A percentile compares a stretch with the other conserved stretches of the same genome.
Conservation (phyloP, 2,797 vertebrate species). For the Vipera latastei region DNA sequence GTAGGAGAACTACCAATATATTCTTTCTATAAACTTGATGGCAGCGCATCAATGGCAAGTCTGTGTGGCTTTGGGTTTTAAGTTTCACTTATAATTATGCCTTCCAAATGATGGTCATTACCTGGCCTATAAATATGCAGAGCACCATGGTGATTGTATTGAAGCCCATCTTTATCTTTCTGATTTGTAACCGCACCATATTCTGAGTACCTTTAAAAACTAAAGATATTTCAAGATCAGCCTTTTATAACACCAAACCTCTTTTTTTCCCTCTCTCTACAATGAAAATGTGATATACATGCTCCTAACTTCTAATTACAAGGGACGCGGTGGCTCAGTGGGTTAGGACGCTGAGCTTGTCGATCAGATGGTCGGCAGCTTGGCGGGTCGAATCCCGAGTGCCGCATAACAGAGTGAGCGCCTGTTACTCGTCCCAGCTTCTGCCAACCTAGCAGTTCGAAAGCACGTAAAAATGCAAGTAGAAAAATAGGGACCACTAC, state of each 20-base stretch:
- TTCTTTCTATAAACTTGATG: not conserved
- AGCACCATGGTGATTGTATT: constrained; percentile 5
- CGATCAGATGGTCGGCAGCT: too few species aligned
- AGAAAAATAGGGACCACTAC: too few species aligned
- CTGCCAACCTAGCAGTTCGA: too few species aligned
- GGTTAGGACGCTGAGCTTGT: too few species aligned
- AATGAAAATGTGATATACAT: not conserved
- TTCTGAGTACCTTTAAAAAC: not conserved
- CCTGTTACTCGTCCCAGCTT: too few species aligned
- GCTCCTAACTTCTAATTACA: not conserved
- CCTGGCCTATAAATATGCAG: constrained; percentile 18
- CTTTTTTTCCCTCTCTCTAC: not conserved
- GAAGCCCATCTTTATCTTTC: not conserved
- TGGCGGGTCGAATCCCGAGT: too few species aligned
- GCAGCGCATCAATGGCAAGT: constrained; percentile 1
- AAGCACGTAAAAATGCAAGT: too few species aligned
- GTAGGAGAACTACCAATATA: not conserved
- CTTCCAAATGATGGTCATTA: constrained; percentile 12
- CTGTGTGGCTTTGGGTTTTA: not conserved
- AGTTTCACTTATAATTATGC: constrained; percentile 31
- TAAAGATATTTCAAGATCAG: not conserved
- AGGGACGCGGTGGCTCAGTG: too few species aligned
- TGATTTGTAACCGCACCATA: not conserved
- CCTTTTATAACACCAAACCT: not conserved
- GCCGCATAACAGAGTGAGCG: too few species aligned